phyloP scores from a whole-genome alignment of 2,113 vertebrate genomes.

The Vimba vimba region DNA sequence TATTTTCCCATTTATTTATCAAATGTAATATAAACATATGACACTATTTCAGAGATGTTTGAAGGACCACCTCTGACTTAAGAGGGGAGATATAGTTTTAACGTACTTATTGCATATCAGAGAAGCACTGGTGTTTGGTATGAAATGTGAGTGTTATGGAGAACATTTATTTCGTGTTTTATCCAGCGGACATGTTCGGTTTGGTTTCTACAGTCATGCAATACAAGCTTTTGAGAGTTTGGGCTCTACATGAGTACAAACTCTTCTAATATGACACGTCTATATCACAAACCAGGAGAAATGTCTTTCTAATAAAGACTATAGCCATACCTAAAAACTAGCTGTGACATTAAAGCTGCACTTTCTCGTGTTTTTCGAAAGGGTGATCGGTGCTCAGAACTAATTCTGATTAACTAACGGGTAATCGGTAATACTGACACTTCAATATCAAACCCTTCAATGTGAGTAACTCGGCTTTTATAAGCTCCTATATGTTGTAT shows the following conservation, averaged over 20 bases:
- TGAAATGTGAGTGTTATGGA: constrained; percentile 42
- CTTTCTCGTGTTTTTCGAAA: constrained; percentile 39
- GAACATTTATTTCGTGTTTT: neutral
- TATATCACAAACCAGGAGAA: constrained; percentile 22
- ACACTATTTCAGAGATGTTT: constrained; percentile 65
- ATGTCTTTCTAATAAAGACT: constrained; percentile 18
- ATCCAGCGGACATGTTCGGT: neutral
- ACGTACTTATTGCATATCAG: constrained; percentile 52
- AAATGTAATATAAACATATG: constrained; percentile 66
- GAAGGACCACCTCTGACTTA: constrained; percentile 58
- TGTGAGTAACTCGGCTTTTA: constrained; percentile 5
- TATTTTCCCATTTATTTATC: constrained; percentile 71
- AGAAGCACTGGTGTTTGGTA: constrained; percentile 29
- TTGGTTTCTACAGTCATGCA: constrained; percentile 17
- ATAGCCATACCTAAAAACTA: constrained; percentile 54
- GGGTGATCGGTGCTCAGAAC: neutral
- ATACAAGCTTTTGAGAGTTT: constrained; percentile 11
- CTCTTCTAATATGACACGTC: constrained; percentile 1
- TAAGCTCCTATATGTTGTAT: constrained; percentile 3
- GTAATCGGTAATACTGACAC: neutral
- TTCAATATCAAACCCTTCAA: constrained; percentile 2
- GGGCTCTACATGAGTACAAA: neutral
- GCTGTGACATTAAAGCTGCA: constrained; percentile 39
- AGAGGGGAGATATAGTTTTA: constrained; percentile 52
- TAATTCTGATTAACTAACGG: constrained; percentile 15